Percentiles rank a stretch among this genome's conserved stretches.
Evolutionary conservation across 2,888 invertebrate genomes (phyloP).

Genomic region (Synanthedon formicaeformis): DNA sequence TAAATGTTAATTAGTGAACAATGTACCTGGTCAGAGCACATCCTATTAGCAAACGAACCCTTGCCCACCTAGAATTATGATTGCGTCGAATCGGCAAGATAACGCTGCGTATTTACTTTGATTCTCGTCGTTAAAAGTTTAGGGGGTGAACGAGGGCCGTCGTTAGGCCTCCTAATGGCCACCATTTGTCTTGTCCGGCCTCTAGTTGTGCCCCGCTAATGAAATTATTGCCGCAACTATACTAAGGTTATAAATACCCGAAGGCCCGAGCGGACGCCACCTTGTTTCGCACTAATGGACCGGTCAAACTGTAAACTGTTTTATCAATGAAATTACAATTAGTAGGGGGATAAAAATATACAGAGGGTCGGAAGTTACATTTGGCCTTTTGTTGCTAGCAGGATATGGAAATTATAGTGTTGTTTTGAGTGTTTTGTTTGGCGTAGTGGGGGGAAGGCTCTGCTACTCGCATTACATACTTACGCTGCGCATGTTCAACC

Average conservation of each 20-base stretch:
- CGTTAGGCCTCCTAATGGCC: slow-evolving; percentile 68
- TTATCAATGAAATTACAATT: slow-evolving; percentile 72
- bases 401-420: slow-evolving; percentile 28
- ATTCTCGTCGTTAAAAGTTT: slow-evolving; percentile 71
- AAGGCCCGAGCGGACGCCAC: slow-evolving; percentile 58
- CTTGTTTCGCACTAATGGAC: slow-evolving; percentile 68
- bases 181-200: slow-evolving; percentile 72
- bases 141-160: slow-evolving; percentile 62
- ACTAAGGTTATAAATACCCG: slow-evolving; percentile 68
- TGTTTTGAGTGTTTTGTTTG: neutral
- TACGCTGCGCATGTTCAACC: too few species aligned
- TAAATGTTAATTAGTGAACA: slow-evolving; percentile 27
- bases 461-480: too few species aligned
- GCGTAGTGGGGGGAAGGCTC: too few species aligned
- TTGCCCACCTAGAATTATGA: slow-evolving; percentile 55
- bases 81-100: slow-evolving; percentile 66
- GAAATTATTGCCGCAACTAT: slow-evolving; percentile 72
- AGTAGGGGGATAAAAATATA: slow-evolving; percentile 57
- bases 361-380: slow-evolving; percentile 53
- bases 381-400: slow-evolving; percentile 35
- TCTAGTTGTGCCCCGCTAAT: slow-evolving; percentile 68
- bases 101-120: slow-evolving; percentile 68
- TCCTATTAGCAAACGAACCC: slow-evolving; percentile 47
- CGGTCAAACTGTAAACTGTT: slow-evolving; percentile 71
- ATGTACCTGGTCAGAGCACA: slow-evolving; percentile 36